A percentile compares a stretch with the other conserved stretches of the same genome.
Evolutionary conservation across 2,888 invertebrate species (phyloP).

Genomic region (Linyphia triangularis): DNA sequence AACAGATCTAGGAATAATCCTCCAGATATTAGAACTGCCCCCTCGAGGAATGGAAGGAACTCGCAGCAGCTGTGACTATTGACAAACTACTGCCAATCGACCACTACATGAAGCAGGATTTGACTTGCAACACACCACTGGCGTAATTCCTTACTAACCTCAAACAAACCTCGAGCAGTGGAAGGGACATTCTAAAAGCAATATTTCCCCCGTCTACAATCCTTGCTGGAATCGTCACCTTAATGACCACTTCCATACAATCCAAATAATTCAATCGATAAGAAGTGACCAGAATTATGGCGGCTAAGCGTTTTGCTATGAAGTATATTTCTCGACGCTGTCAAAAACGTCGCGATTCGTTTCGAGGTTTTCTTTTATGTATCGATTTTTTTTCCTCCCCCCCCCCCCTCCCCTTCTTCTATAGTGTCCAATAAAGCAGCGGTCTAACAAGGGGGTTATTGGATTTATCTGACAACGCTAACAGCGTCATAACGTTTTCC

Average conservation of each 20-base stretch:
- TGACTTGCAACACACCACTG: conserved; percentile 30
- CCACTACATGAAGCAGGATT: conserved; percentile 24
- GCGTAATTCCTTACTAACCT: conserved; percentile 19
- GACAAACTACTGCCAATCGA: conserved; percentile 65
- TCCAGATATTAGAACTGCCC: not conserved
- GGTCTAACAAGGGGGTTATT: conserved; percentile 69
- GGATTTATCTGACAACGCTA: conserved; percentile 71
- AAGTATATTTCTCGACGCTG: conserved; percentile 69
- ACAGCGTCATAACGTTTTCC: conserved; percentile 63
- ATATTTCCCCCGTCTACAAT: conserved; percentile 33
- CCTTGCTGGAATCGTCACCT: conserved; percentile 11
- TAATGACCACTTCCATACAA: conserved; percentile 62
- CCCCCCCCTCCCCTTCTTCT: not conserved
- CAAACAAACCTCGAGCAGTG: not conserved
- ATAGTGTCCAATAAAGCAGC: conserved; percentile 45
- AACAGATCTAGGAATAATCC: not conserved
- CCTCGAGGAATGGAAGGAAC: not conserved
- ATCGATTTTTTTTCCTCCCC: conserved; percentile 2
- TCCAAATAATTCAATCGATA: conserved; percentile 63
- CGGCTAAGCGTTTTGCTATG: conserved; percentile 72
- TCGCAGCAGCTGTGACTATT: conserved; percentile 54
- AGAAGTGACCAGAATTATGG: conserved; percentile 66
- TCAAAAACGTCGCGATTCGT: conserved; percentile 67
- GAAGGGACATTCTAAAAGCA: conserved; percentile 37
- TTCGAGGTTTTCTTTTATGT: conserved; percentile 23